Evolutionary conservation across 2,888 invertebrate genomes (phyloP).

Genomic region (Charanyca ferruginea): DNA sequence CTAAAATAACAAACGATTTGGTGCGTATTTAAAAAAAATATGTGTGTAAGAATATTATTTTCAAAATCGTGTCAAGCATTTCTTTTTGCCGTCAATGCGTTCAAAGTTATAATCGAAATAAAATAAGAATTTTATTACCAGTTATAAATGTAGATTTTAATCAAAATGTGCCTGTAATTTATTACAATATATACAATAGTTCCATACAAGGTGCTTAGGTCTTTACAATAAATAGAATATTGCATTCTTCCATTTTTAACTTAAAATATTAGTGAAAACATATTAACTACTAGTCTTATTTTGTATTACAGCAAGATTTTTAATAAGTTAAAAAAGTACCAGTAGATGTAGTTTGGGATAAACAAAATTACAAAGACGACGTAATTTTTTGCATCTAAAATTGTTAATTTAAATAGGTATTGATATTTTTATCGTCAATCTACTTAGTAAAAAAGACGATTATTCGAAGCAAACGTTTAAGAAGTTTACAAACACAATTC

Average conservation of each 20-base stretch:
- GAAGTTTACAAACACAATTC: background rate
- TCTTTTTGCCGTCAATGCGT: conserved; percentile 42
- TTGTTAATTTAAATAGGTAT: background rate
- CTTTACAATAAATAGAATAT: conserved; percentile 66
- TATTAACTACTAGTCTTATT: conserved; percentile 83
- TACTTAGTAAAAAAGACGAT: conserved; percentile 26
- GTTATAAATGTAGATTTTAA: conserved; percentile 66
- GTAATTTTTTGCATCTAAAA: conserved; percentile 19
- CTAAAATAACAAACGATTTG: background rate
- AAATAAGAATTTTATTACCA: conserved; percentile 67
- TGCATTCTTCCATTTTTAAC: conserved; percentile 76
- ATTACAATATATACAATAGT: conserved; percentile 71
- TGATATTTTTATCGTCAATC: conserved; percentile 7
- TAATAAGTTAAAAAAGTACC: conserved; percentile 50
- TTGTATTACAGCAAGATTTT: conserved; percentile 68
- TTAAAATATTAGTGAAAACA: conserved; percentile 67
- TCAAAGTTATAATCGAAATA: conserved; percentile 60
- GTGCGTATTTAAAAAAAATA: background rate
- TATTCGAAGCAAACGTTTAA: conserved; percentile 15
- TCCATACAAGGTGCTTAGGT: conserved; percentile 80
- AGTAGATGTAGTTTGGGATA: conserved; percentile 48
- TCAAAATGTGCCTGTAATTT: conserved; percentile 82
- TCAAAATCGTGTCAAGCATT: background rate
- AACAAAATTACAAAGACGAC: conserved; percentile 17
- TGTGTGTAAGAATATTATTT: background rate